These are phyloP conservation scores for Oligia fasciuncula DNA, from an alignment of 2,888 invertebrate genomes.

Conservation along the genomic window DNA sequence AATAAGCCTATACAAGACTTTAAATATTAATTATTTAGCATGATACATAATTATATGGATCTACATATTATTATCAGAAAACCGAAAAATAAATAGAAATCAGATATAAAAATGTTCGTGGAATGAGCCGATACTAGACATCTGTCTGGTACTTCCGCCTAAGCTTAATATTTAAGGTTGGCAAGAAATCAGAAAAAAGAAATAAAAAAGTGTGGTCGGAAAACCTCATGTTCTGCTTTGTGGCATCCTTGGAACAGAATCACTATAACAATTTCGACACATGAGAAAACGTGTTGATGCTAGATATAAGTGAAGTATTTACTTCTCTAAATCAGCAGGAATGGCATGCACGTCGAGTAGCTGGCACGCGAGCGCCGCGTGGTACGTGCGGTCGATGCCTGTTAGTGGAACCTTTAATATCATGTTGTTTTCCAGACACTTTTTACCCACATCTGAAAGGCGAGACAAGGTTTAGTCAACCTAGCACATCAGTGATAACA, in stretches of 20 bases:
- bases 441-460: slow-evolving; percentile 66
- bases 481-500: not conserved
- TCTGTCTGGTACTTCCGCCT: too few species aligned
- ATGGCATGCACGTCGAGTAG: slow-evolving; percentile 91
- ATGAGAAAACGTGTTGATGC: not conserved
- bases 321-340: slow-evolving; percentile 92
- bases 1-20: not conserved
- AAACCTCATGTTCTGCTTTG: too few species aligned
- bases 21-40: not conserved
- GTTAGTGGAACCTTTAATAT: slow-evolving; percentile 80
- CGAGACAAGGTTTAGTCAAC: not conserved
- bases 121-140: too few species aligned
- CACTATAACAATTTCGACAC: not conserved
- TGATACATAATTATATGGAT: too few species aligned
- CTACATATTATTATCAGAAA: too few species aligned
- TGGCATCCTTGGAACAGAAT: too few species aligned
- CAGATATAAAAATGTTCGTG: too few species aligned
- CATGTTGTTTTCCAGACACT: slow-evolving; percentile 72
- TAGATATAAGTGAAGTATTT: slow-evolving; percentile 35
- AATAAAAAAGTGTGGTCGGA: too few species aligned
- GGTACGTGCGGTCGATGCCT: slow-evolving; percentile 90
- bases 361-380: slow-evolving; percentile 91
- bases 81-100: too few species aligned
- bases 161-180: not conserved
- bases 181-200: not conserved